Evolutionary conservation across 2,113 vertebrate genomes (phyloP).

Genomic region (Picathartes gymnocephalus): DNA sequence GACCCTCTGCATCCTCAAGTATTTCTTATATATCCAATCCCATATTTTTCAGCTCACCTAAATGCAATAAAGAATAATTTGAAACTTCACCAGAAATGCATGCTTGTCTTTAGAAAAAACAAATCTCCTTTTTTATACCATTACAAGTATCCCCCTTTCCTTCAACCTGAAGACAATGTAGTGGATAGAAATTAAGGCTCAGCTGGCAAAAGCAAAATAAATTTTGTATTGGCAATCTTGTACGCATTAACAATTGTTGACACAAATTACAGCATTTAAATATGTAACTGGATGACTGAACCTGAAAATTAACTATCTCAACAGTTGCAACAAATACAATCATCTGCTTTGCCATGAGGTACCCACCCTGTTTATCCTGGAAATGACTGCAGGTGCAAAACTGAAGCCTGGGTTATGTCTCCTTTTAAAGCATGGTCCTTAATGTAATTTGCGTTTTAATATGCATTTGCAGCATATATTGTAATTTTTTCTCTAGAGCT

Average conservation of each 20-base stretch:
- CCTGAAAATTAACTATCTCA: conserved; percentile 4
- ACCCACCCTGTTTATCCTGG: neutral
- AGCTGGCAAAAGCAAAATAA: neutral
- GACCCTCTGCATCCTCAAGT: fast-evolving
- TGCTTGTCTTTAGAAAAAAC: neutral
- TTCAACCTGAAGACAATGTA: neutral
- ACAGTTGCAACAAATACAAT: neutral
- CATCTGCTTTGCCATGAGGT: neutral
- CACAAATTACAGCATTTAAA: conserved; percentile 16
- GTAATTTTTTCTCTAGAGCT: neutral
- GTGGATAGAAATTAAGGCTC: neutral
- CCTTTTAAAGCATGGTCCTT: conserved; percentile 14
- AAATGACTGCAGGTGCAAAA: conserved; percentile 41
- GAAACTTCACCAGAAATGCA: neutral
- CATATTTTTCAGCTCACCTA: neutral
- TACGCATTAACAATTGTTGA: neutral
- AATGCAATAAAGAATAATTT: neutral
- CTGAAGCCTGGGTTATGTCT: neutral
- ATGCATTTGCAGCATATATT: conserved; percentile 1
- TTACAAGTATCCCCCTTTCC: neutral
- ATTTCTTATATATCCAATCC: neutral
- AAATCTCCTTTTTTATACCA: neutral
- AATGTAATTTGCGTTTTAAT: conserved; percentile 7
- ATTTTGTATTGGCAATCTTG: neutral
- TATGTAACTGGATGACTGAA: neutral